phyloP scores from a whole-genome alignment of 2,888 invertebrate genomes.

The Aspidiotus rigidus region DNA sequence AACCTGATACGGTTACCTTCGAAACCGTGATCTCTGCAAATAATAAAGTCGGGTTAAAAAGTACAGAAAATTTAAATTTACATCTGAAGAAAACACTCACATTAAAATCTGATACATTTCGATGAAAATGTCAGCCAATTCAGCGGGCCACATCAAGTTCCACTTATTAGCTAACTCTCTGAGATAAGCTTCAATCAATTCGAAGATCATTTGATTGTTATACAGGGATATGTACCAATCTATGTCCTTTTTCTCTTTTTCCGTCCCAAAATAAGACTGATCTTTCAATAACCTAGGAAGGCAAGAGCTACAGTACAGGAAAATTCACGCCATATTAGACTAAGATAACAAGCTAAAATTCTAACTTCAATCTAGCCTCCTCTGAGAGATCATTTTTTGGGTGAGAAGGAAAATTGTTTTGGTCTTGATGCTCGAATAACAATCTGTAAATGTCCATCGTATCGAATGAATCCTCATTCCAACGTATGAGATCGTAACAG shows the following conservation, averaged over 20 bases:
- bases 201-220: constrained; percentile 47
- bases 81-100: constrained; percentile 20
- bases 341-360: neutral
- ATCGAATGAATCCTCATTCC: constrained; percentile 52
- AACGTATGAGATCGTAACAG: constrained; percentile 42
- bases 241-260: constrained; percentile 56
- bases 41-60: neutral
- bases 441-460: constrained; percentile 53
- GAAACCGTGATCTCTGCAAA: constrained; percentile 17
- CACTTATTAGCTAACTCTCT: constrained; percentile 53
- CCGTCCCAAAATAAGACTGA: constrained; percentile 56
- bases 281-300: constrained; percentile 40
- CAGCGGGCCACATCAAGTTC: constrained; percentile 56
- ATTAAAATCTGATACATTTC: constrained; percentile 49
- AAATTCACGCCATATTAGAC: neutral
- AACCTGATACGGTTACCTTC: neutral
- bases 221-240: constrained; percentile 52
- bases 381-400: constrained; percentile 31
- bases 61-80: constrained; percentile 11
- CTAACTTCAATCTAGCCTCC: constrained; percentile 30
- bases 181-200: constrained; percentile 53
- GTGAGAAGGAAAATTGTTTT: constrained; percentile 31
- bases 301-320: neutral
- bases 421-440: constrained; percentile 49
- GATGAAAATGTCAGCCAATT: constrained; percentile 51